Conservation (phyloP, 2,113 vertebrate species). For the Oxyruncus cristatus region DNA sequence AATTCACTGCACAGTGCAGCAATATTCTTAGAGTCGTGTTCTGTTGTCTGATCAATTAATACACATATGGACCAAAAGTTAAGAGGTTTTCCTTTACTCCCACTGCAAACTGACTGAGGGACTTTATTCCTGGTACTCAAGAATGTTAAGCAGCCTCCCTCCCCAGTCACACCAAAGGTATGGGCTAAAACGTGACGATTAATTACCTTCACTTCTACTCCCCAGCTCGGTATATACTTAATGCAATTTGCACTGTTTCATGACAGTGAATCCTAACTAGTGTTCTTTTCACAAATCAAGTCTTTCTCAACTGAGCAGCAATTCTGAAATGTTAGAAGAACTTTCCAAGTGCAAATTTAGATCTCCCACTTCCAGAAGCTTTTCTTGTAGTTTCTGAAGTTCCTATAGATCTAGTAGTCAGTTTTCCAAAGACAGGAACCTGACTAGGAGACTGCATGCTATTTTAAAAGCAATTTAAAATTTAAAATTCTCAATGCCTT, state of each 20-base stretch:
- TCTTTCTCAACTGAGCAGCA: neutral
- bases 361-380: neutral
- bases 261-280: neutral
- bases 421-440: neutral
- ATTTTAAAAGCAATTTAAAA: neutral
- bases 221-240: neutral
- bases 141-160: neutral
- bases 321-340: neutral
- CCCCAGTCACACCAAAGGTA: neutral
- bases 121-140: neutral
- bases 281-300: neutral
- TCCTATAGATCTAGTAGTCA: neutral
- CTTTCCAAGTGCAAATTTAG: neutral
- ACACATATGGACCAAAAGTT: neutral
- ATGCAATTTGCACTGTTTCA: neutral
- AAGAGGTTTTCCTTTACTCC: neutral
- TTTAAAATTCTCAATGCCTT: neutral
- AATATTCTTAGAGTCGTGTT: neutral
- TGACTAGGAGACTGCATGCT: neutral
- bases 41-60: neutral
- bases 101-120: neutral
- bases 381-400: neutral
- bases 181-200: neutral
- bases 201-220: neutral
- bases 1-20: neutral